A percentile compares a stretch with the other conserved stretches of the same genome.
phyloP scores from a whole-genome alignment of 2,888 invertebrate species.

The Rhagonycha lutea region DNA sequence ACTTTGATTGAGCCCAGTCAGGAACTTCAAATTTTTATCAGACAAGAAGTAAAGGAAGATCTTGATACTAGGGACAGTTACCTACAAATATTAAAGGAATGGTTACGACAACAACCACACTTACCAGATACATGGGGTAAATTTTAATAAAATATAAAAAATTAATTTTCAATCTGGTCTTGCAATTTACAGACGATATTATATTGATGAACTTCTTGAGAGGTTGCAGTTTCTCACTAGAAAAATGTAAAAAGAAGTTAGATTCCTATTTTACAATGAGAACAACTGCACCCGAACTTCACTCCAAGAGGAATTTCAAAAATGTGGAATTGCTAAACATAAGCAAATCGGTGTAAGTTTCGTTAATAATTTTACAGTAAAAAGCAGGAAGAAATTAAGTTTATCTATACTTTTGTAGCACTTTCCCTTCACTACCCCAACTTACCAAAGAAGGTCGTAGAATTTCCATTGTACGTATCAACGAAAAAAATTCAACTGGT shows the following conservation, averaged over 20 bases:
- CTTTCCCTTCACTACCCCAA: constrained; percentile 65
- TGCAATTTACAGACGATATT: constrained; percentile 75
- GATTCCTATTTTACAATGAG: constrained; percentile 91
- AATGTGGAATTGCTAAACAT: constrained; percentile 75
- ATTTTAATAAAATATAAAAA: background rate
- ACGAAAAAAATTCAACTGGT: too few relatives aligned
- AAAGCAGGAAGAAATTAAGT: background rate
- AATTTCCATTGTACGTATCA: too few relatives aligned
- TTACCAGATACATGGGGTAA: constrained; percentile 54
- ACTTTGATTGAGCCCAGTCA: too few relatives aligned
- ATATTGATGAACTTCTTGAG: constrained; percentile 81
- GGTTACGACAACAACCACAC: constrained; percentile 70
- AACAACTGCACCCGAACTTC: constrained; percentile 81
- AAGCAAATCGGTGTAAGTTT: constrained; percentile 49
- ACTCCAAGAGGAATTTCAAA: constrained; percentile 73
- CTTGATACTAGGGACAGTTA: constrained; percentile 61
- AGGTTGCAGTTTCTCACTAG: constrained; percentile 85
- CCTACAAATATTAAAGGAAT: constrained; percentile 66
- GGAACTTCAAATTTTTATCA: constrained; percentile 55
- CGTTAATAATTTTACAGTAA: too few relatives aligned
- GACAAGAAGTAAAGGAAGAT: constrained; percentile 60
- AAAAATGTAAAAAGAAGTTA: constrained; percentile 82
- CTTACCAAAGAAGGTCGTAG: too few relatives aligned
- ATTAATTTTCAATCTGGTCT: constrained; percentile 64
- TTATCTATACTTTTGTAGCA: constrained; percentile 55